Evolutionary conservation across 2,797 vertebrate genomes (phyloP).

Genomic region (Hippocampus kuda): DNA sequence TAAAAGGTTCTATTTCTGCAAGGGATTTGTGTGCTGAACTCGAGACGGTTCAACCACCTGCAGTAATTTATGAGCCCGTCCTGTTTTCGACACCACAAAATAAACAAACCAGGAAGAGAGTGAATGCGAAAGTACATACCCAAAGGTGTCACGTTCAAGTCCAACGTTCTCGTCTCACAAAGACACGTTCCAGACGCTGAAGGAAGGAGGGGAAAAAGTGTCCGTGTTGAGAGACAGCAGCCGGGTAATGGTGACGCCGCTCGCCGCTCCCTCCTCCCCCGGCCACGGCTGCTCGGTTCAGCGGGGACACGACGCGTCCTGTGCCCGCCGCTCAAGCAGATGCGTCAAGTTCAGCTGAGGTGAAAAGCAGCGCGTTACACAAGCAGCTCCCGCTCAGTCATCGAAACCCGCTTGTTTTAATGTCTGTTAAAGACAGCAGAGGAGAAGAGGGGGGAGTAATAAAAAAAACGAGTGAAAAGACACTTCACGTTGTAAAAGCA

Average conservation of each 20-base stretch:
- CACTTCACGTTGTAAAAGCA: conserved; percentile 28
- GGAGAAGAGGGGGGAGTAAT: neutral
- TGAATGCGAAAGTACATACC: conserved; percentile 38
- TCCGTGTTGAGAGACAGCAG: conserved; percentile 2
- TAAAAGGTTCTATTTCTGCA: neutral
- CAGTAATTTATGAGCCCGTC: neutral
- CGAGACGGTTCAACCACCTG: neutral
- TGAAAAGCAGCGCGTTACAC: conserved; percentile 62
- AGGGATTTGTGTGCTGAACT: neutral
- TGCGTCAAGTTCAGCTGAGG: conserved; percentile 70
- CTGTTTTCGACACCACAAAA: neutral
- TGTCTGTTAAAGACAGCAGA: conserved; percentile 14
- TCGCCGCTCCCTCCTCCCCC: conserved; percentile 2
- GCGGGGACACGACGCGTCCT: conserved; percentile 43
- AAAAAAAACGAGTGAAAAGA: conserved; percentile 9
- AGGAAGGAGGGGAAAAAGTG: neutral
- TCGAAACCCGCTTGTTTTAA: conserved; percentile 30
- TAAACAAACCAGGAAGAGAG: neutral
- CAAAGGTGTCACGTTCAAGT: conserved; percentile 44
- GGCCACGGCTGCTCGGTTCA: conserved; percentile 42
- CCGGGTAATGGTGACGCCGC: neutral
- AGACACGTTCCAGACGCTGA: neutral
- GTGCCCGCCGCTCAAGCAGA: conserved; percentile 47
- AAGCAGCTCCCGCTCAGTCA: conserved; percentile 33
- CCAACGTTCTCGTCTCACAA: conserved; percentile 18